A percentile compares a stretch with the other conserved stretches of the same genome.
These are phyloP conservation scores for Synanthedon vespiformis DNA, from an alignment of 2,888 invertebrate genomes.

Conservation along the genomic window DNA sequence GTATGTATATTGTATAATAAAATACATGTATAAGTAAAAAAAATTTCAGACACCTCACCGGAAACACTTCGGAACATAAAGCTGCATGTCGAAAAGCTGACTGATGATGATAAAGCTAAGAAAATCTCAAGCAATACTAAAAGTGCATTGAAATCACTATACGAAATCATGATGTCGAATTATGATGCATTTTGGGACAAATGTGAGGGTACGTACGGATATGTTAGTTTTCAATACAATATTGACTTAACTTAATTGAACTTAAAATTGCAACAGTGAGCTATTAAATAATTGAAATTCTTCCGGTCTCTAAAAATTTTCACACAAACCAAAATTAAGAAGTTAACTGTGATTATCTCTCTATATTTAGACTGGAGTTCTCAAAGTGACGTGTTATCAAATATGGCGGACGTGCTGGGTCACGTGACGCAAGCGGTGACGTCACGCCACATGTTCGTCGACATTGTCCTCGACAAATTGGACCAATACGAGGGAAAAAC, in stretches of 20 bases:
- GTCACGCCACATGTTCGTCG: conserved; percentile 10
- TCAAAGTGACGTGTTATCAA: conserved; percentile 6
- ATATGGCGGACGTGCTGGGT: conserved; percentile 10
- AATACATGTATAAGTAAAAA: no score
- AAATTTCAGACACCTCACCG: conserved; percentile 3
- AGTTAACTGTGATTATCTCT: no score
- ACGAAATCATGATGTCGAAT: conserved; percentile 11
- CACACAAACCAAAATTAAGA: no score
- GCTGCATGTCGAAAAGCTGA: background rate
- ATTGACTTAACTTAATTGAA: no score
- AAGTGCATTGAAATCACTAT: conserved; percentile 5
- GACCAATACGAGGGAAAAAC: conserved; percentile 4
- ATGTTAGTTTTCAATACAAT: no score
- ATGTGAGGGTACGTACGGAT: conserved; percentile 3
- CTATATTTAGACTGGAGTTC: conserved; percentile 1
- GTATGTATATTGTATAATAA: no score
- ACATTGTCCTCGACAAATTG: conserved; percentile 18
- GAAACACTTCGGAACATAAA: background rate
- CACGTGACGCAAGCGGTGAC: conserved; percentile 9
- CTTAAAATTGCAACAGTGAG: no score
- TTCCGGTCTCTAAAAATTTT: no score
- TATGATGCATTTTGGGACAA: conserved; percentile 12
- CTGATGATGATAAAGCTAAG: background rate
- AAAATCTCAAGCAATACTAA: conserved; percentile 1
- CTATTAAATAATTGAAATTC: no score